A percentile compares a stretch with the other conserved stretches of the same genome.
Evolutionary conservation across 2,113 vertebrate genomes (phyloP).

Genomic region (Cephalopterus ornatus): DNA sequence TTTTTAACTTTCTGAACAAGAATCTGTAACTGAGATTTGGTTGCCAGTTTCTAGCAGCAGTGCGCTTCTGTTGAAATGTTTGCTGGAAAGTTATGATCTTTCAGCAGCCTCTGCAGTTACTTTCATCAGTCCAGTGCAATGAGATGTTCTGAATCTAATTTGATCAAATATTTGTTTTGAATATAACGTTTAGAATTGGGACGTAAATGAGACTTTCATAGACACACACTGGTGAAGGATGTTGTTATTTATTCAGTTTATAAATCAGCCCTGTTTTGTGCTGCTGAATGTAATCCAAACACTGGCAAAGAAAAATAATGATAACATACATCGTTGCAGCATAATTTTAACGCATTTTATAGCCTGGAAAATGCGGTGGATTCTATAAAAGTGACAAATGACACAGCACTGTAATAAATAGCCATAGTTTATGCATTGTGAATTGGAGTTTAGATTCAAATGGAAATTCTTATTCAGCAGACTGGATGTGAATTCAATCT

Average conservation of each 20-base stretch:
- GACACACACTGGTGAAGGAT: slow-evolving; percentile 53
- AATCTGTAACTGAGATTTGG: neutral
- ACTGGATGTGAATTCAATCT: slow-evolving; percentile 53
- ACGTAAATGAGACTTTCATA: slow-evolving; percentile 68
- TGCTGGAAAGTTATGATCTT: neutral
- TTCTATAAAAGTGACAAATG: slow-evolving; percentile 77
- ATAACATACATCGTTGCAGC: slow-evolving; percentile 70
- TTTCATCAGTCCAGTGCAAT: slow-evolving; percentile 7
- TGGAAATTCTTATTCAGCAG: slow-evolving; percentile 42
- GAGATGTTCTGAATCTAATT: slow-evolving; percentile 21
- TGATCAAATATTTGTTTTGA: slow-evolving; percentile 64
- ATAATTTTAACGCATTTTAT: slow-evolving; percentile 74
- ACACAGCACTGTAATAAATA: slow-evolving; percentile 71
- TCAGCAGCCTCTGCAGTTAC: neutral
- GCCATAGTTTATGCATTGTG: slow-evolving; percentile 59
- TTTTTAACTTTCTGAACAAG: neutral
- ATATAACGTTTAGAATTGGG: slow-evolving; percentile 30
- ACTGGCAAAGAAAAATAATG: slow-evolving; percentile 71
- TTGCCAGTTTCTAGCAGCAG: neutral
- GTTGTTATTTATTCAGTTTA: slow-evolving; percentile 73
- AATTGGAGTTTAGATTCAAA: slow-evolving; percentile 57
- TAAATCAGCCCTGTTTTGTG: slow-evolving; percentile 69
- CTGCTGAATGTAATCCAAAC: slow-evolving; percentile 64
- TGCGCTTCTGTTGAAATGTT: neutral
- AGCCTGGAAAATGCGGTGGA: slow-evolving; percentile 68